phyloP scores from a whole-genome alignment of 2,797 vertebrate genomes.

The Galago senegalensis region DNA sequence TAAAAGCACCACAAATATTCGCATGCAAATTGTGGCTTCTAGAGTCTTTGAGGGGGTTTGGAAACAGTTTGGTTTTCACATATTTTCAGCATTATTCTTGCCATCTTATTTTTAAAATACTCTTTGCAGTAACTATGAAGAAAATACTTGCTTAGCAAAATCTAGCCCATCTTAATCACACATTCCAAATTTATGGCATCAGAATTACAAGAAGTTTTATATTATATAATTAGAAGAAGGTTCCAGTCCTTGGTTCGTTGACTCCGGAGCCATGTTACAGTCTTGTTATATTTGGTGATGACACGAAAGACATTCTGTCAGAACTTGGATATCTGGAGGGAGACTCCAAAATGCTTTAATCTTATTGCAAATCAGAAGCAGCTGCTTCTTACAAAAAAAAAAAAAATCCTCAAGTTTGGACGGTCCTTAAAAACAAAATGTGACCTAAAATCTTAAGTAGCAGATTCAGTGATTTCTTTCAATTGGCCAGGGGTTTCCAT shows the following conservation, averaged over 20 bases:
- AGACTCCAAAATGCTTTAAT: slow-evolving; percentile 59
- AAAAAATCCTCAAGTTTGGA: background rate
- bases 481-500: background rate
- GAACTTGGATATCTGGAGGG: slow-evolving; percentile 52
- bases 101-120: slow-evolving; percentile 60
- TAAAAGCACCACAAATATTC: slow-evolving; percentile 60
- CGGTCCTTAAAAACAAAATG: background rate
- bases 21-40: slow-evolving; percentile 56
- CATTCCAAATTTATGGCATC: slow-evolving; percentile 74
- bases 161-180: slow-evolving; percentile 50
- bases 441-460: slow-evolving; percentile 37
- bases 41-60: slow-evolving; percentile 52
- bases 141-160: slow-evolving; percentile 66
- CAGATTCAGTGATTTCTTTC: background rate
- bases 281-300: slow-evolving; percentile 60
- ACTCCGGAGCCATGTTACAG: background rate
- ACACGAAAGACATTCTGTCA: slow-evolving; percentile 70
- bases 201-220: slow-evolving; percentile 71
- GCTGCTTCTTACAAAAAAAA: slow-evolving; percentile 32
- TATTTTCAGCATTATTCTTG: slow-evolving; percentile 71
- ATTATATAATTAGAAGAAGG: slow-evolving; percentile 73
- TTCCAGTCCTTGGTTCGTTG: slow-evolving; percentile 71
- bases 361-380: slow-evolving; percentile 67
- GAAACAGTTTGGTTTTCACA: slow-evolving; percentile 67
- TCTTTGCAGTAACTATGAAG: slow-evolving; percentile 21